phyloP scores from a whole-genome alignment of 2,797 vertebrate species.

The Lithobates pipiens region DNA sequence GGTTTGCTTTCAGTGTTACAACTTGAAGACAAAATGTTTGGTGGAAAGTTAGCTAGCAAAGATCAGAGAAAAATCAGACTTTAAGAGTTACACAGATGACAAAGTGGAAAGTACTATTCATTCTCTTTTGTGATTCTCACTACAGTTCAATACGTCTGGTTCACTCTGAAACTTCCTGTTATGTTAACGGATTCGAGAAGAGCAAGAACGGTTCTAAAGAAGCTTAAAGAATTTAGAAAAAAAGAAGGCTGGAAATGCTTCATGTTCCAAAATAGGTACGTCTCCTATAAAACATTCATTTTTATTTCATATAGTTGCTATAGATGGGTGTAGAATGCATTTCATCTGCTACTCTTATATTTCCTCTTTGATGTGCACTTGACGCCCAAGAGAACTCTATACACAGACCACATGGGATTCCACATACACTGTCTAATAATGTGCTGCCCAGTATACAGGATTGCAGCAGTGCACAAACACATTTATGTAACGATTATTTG shows the following conservation, averaged over 20 bases:
- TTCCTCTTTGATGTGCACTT: not conserved
- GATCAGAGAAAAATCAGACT: not conserved
- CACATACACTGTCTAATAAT: not conserved
- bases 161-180: slow-evolving; percentile 34
- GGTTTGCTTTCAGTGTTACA: no score
- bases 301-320: not conserved
- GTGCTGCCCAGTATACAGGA: no score
- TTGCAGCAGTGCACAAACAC: no score
- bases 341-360: no score
- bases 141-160: slow-evolving; percentile 20
- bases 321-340: no score
- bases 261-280: slow-evolving; percentile 9
- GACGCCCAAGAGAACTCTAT: not conserved
- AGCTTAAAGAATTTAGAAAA: not conserved
- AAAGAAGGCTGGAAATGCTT: slow-evolving; percentile 23
- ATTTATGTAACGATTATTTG: no score
- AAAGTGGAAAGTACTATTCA: slow-evolving; percentile 44
- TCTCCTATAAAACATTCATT: no score
- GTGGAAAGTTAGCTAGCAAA: slow-evolving; percentile 4
- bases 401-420: not conserved
- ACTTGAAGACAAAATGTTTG: no score
- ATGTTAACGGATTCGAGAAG: slow-evolving; percentile 13
- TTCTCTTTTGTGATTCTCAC: slow-evolving; percentile 6
- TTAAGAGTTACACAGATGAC: slow-evolving; percentile 33
- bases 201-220: not conserved